These are phyloP conservation scores for Microdon myrmicae DNA, from an alignment of 2,888 invertebrate genomes.

Conservation along the genomic window DNA sequence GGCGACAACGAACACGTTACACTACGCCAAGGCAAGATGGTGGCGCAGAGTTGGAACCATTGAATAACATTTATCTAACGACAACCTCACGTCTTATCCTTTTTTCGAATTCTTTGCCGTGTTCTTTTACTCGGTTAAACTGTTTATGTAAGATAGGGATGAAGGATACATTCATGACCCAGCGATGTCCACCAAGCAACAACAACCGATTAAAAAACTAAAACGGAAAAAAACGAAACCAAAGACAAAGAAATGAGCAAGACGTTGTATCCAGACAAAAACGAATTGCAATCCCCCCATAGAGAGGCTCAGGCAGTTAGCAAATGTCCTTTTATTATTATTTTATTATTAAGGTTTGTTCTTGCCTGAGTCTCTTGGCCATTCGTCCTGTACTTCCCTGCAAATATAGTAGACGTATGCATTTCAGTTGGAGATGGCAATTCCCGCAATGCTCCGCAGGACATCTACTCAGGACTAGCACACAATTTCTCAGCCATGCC, in stretches of 20 bases:
- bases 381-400: no score
- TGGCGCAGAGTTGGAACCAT: conserved; percentile 1
- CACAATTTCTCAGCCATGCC: conserved; percentile 51
- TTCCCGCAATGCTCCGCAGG: no score
- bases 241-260: not conserved
- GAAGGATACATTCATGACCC: conserved; percentile 35
- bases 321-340: conserved; percentile 50
- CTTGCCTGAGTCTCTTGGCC: no score
- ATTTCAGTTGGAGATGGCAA: no score
- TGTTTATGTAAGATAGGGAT: conserved; percentile 41
- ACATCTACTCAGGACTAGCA: no score
- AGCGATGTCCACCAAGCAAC: conserved; percentile 11
- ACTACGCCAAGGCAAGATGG: conserved; percentile 3
- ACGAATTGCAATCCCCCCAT: not conserved
- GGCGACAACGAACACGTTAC: not conserved
- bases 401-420: no score
- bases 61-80: conserved; percentile 14
- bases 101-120: no score
- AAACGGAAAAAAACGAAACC: no score
- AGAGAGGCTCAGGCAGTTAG: conserved; percentile 38
- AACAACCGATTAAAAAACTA: no score
- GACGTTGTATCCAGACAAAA: conserved; percentile 1
- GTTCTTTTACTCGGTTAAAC: conserved; percentile 48
- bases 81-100: conserved; percentile 24
- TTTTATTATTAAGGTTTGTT: conserved; percentile 48